Evolutionary conservation across 2,888 invertebrate species (phyloP).

Genomic region (Tryphoninae sp.): DNA sequence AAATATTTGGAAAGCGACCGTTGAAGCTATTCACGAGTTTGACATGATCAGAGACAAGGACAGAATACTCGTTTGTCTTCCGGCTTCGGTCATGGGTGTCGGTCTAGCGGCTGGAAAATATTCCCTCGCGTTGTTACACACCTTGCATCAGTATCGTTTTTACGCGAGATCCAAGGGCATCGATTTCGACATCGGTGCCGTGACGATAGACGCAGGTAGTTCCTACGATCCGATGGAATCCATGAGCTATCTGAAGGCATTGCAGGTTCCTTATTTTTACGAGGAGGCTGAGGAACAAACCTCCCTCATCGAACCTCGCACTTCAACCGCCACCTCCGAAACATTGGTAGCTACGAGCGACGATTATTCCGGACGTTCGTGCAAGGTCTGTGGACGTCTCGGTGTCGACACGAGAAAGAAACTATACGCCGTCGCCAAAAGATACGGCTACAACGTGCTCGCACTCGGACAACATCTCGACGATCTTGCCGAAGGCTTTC

Average conservation of each 20-base stretch:
- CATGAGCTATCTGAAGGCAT: conserved; percentile 83
- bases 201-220: conserved; percentile 89
- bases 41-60: conserved; percentile 93
- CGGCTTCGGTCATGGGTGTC: conserved; percentile 76
- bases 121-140: conserved; percentile 92
- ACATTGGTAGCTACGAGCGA: background rate
- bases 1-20: conserved; percentile 90
- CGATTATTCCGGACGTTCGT: conserved; percentile 48
- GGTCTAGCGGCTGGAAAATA: conserved; percentile 86
- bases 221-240: conserved; percentile 84
- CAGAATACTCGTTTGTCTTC: conserved; percentile 91
- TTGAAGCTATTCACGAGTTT: conserved; percentile 91
- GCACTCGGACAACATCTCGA: conserved; percentile 94
- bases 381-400: conserved; percentile 59
- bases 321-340: background rate
- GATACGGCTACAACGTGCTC: conserved; percentile 92
- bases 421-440: conserved; percentile 88
- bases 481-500: conserved; percentile 91
- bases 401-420: conserved; percentile 83
- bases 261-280: conserved; percentile 85
- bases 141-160: conserved; percentile 92
- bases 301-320: conserved; percentile 83
- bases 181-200: conserved; percentile 88
- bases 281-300: conserved; percentile 86
- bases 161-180: conserved; percentile 89